Base-by-base conservation (phyloP, 1,140 invertebrate species). In the Lordiphosa clarofinis region DNA sequence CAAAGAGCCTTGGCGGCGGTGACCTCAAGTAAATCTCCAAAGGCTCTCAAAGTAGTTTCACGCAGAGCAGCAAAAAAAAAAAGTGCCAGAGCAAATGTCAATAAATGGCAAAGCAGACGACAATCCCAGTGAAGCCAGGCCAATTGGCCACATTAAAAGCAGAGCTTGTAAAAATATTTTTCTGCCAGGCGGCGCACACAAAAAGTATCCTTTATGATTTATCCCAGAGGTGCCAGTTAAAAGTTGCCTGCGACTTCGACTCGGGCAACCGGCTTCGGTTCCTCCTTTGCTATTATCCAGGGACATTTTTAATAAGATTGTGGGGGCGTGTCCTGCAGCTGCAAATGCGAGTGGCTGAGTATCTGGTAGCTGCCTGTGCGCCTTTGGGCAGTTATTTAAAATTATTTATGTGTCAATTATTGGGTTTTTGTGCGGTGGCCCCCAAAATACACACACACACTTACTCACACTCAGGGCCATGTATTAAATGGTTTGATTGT, bases 381-480 rank as follows among this genome's bases (percentile, higher is more conserved):
- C 10, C 11, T 12, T n/a, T 21, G 19, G 12, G 58, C 47, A 67
- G 64, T 71, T 71, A 67, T 71, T 67, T 67, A 58, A 62, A 71
- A 63, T 71, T 67, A 71, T 71, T 71, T 71, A 71, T 71, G 68
- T 71, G 68, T 68, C 64, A 71, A 71, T 71, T 71, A 71, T 71
- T 71, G 64, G 44, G 43, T 40, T 50, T 49, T 19, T 37, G 38
- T 9, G 38, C 8, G 38, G 38, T 28, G 24, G 24, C 24, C 24
- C 24, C 24, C 24, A 28, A 28, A 28, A 28, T 6, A 28, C 24
- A 28, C 24, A 7, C 24, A 28, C 24, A 28, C 6, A 28, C 24
- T 0, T 4, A 24, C 0, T 7, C 24, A 28, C 24, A 28, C 24
- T 28, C 24, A 7, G 24, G 24, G 24, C 24, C 24, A 28, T 28